Evolutionary conservation across 2,797 vertebrate species (phyloP).

Genomic region (Helostoma temminkii): DNA sequence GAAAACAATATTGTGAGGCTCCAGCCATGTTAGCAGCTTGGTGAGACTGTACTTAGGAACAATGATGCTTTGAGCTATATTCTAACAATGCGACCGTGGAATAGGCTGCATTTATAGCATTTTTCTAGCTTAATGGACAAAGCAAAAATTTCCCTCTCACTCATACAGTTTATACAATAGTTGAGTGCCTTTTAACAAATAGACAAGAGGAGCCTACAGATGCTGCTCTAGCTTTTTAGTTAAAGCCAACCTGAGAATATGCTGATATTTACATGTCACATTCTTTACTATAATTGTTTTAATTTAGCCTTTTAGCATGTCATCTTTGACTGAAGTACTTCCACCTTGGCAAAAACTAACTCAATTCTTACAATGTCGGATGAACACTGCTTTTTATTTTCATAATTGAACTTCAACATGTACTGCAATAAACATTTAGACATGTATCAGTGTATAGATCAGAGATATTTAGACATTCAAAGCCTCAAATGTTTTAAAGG

Average conservation of each 20-base stretch:
- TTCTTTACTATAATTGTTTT: background rate
- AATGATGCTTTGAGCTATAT: conserved; percentile 5
- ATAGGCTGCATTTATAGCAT: background rate
- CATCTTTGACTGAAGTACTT: too few relatives aligned
- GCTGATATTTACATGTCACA: background rate
- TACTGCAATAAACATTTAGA: too few relatives aligned
- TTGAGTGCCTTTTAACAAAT: background rate
- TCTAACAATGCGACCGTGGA: background rate
- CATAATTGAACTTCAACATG: too few relatives aligned
- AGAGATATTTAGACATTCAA: background rate
- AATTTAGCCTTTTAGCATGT: background rate
- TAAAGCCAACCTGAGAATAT: too few relatives aligned
- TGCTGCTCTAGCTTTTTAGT: too few relatives aligned
- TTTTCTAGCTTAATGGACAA: background rate
- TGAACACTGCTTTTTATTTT: too few relatives aligned
- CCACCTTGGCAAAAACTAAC: too few relatives aligned
- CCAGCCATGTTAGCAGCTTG: background rate
- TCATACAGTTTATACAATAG: background rate
- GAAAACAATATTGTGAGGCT: background rate
- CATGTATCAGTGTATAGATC: background rate
- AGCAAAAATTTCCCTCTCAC: background rate
- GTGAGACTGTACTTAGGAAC: background rate
- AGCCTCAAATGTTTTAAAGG: conserved; percentile 15
- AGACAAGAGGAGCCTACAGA: background rate
- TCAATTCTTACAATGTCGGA: too few relatives aligned